Base-by-base conservation (phyloP, 2,113 vertebrate genomes). In the Melanerpes aurifrons region DNA sequence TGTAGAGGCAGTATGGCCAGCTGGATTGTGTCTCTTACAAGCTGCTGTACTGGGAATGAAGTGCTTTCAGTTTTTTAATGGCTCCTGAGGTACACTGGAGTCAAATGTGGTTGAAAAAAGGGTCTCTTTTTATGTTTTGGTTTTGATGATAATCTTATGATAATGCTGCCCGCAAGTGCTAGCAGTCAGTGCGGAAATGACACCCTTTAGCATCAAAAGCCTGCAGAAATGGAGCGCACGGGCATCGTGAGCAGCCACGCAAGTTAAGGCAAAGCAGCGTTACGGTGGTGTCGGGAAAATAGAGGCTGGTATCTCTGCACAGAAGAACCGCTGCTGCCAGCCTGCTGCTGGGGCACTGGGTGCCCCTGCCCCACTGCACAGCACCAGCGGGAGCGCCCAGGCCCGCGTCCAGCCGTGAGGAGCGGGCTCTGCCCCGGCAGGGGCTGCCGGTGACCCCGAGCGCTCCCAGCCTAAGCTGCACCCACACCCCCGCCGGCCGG, bases 261-360 rank as follows among this genome's bases (percentile, higher is more conserved):
- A 19, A 21, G 59, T 5, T 14, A 24, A 29, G 50, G 58, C 47
- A 32, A 3, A 29, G 37, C 2, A 35, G 2, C 35, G 0, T 1
- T 2, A 2, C 0, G 26, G 48, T 2, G 6, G 22, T 9, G 6
- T 1, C 47, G 5, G 54, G 63, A 15, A 6, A 10, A 9, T 0
- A 2, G 3, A 3, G 59, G 47, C 25, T 28, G 7, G 0, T 3
- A 0, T 15, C 17, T 2, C 32, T 2, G 62, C 4, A 16, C 21
- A 37, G 32, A 24, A 9, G 22, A 35, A 35, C 24, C 16, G 62
- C 26, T 40, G 37, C 11, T 26, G 50, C 50, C 54, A 56, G 26
- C 25, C 54, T 28, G 26, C 54, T 56, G 54, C 54, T 28, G 54
- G 54, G 24, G 26, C 54, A 56, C 54, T 16, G 54, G 26, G 54